Base-by-base conservation (phyloP, 1,140 invertebrate genomes). In the Anthonomus grandis region DNA sequence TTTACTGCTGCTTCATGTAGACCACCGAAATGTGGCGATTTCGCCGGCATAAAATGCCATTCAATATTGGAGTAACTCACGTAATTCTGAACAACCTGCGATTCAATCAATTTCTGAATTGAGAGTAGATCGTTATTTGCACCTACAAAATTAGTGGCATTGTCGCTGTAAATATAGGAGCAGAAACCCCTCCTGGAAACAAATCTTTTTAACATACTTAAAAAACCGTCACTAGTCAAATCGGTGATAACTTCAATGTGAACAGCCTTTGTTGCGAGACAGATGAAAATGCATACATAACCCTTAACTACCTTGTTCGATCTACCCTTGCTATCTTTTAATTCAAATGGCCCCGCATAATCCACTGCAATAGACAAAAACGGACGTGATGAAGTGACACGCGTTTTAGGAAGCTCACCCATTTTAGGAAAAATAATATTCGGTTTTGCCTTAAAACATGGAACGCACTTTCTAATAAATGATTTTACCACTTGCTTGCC, bases 11-110 rank as follows among this genome's bases (percentile, higher is more conserved):
- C n/a, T n/a, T n/a, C n/a, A n/a, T n/a, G n/a, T n/a, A n/a, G n/a
- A n/a, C n/a, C n/a, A n/a, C n/a, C n/a, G n/a, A n/a, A n/a, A n/a
- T n/a, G n/a, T n/a, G n/a, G n/a, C n/a, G n/a, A n/a, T 22, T 23
- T 2, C 0, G 70, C 64, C 15, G 67, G 66, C 22, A 67, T 74
- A 55, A 77, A 76, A 47, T 73, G 59, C 73, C 72, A 78, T 21
- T 53, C 17, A 22, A 62, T 59, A 17, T 36, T 10, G 9, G 13
- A n/a, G n/a, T 18, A 15, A 15, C 6, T 39, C 15, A 39, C 6
- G 6, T 39, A 39, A 39, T 39, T 6, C 15, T 39, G 37, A 15
- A 15, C 6, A 8, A 5, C 9, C 9, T 5, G 6, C 5, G 37
- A 39, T 8, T 6, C 5, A 8, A 50, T 18, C 13, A 50, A 4